A percentile compares a stretch with the other conserved stretches of the same genome.
These are phyloP conservation scores for Limnephilus auricula DNA, from an alignment of 2,888 invertebrate species.

Conservation along the genomic window DNA sequence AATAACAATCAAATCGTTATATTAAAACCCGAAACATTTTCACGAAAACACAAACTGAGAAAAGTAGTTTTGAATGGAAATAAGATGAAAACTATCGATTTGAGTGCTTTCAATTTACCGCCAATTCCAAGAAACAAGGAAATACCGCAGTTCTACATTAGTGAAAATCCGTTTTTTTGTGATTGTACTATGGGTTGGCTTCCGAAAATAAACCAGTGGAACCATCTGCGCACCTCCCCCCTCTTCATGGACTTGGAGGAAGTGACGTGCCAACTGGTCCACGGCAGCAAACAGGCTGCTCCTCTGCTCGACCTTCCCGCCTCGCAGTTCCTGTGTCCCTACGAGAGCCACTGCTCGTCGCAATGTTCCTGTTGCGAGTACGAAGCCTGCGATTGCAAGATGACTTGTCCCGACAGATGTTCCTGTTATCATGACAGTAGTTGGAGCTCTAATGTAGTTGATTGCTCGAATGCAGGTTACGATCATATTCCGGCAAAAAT, in stretches of 20 bases:
- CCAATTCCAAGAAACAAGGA: conserved; percentile 82
- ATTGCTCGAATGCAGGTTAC: conserved; percentile 86
- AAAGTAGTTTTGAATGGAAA: conserved; percentile 88
- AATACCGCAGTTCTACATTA: conserved; percentile 87
- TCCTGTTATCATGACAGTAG: conserved; percentile 91
- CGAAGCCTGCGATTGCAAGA: conserved; percentile 93
- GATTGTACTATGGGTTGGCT: conserved; percentile 94
- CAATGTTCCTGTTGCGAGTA: conserved; percentile 93
- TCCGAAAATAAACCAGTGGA: conserved; percentile 86
- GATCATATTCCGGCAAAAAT: conserved; percentile 86
- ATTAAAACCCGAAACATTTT: conserved; percentile 85
- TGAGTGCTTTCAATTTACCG: conserved; percentile 84
- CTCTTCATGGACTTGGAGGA: conserved; percentile 87
- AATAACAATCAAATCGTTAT: conserved; percentile 87
- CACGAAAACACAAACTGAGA: conserved; percentile 83
- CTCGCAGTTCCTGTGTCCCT: conserved; percentile 88
- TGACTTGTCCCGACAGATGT: conserved; percentile 91
- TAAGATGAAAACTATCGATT: conserved; percentile 84
- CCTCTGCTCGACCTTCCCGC: conserved; percentile 83
- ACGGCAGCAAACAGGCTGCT: conserved; percentile 81
- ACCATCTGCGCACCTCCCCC: conserved; percentile 85
- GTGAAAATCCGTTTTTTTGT: conserved; percentile 90
- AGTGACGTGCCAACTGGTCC: conserved; percentile 86
- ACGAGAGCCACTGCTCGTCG: conserved; percentile 89
- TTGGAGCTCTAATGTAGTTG: conserved; percentile 90